Base-by-base conservation (phyloP, 2,113 vertebrate species). In the Chrysemys picta region DNA sequence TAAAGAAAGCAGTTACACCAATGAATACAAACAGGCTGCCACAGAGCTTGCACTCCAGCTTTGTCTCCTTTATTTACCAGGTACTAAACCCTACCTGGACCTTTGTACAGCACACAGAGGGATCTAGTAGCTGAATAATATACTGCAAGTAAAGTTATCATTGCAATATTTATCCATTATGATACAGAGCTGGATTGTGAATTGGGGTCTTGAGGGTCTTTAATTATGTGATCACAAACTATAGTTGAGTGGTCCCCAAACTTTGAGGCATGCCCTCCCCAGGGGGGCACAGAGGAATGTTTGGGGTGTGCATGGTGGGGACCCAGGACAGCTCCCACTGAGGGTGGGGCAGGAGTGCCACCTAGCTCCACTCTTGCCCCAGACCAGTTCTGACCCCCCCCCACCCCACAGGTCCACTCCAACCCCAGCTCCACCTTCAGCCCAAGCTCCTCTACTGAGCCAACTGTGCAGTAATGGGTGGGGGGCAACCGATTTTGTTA, bases 51-150 rank as follows among this genome's bases (percentile, higher is more conserved):
- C 94, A 94, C 72, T 3, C 38, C 75, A 50, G 27, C 78, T 4
- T 82, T 82, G 8, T 78, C 35, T 84, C 17, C 85, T 45, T 57
- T 81, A 16, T 82, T 95, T 87, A 75, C n/a, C 12, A 54, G 21
- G 22, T 8, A 24, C 35, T 35, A 31, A 69, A 38, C 89, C 22
- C 2, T 56, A 24, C 56, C 59, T 52, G 45, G 72, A 78, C 52
- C 56, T 94, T 95, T 79, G 56, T n/a, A 54, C 27, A 94, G 83
- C 72, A 89, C 87, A 91, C 83, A 29, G 87, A 94, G 95, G 72
- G 93, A 95, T 54, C 90, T 96, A 96, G 93, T 93, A 85, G 93
- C 45, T 93, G 79, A 54, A 93, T 78, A 89, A 87, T 81, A 54
- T 0, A 0, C 10, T 19, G 75, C 88, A 96, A 91, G 76, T 19